Evolutionary conservation across 2,113 vertebrate species (phyloP), one percentile per base, ranked within the genome.

Genomic region (Rhinogobius similis): DNA sequence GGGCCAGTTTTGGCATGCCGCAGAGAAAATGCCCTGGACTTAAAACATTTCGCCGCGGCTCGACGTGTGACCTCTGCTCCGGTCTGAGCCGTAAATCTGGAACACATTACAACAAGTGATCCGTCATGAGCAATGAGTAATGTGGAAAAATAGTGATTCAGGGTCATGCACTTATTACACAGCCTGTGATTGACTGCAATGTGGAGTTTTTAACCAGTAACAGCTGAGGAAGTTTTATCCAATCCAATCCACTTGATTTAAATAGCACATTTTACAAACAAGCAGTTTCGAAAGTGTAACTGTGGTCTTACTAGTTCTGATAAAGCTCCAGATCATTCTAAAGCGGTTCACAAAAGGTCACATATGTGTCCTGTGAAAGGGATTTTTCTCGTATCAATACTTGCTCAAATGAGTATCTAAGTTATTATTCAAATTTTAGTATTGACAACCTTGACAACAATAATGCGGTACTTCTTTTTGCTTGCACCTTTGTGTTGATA

Each of bases 1-100:
- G 73, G 1, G 58, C 85, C 76, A 46, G 38, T 85, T 82, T 71
- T 85, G 84, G 82, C 88, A 81, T 77, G 67, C 52, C 66, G 12
- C 29, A 72, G 89, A 87, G 82, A 91, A 89, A 89, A 76, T 77
- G 70, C 53, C 75, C 76, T 58, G 61, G 39, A 72, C 68, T 61
- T n/a, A 53, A 79, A 76, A 87, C 79, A 86, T 83, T 88, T 84
- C 79, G 20, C 69, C 76, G 14, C 70, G 27, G 52, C 80, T 70
- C 73, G 64, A 73, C 44, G 65, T 59, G 70, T 69, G 68, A 82
- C 61, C 36, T 20, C 50, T 21, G 20, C 9, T 2, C 10, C 2
- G 18, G 29, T 43, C 20, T 11, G 24, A 27, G 1, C 11, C 8
- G 50, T 75, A 29, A 71, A 76, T 63, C 27, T 48, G 2, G 3